These are phyloP conservation scores for Microvelia longipes DNA, from an alignment of 1,140 invertebrate genomes.

Conservation along the genomic window DNA sequence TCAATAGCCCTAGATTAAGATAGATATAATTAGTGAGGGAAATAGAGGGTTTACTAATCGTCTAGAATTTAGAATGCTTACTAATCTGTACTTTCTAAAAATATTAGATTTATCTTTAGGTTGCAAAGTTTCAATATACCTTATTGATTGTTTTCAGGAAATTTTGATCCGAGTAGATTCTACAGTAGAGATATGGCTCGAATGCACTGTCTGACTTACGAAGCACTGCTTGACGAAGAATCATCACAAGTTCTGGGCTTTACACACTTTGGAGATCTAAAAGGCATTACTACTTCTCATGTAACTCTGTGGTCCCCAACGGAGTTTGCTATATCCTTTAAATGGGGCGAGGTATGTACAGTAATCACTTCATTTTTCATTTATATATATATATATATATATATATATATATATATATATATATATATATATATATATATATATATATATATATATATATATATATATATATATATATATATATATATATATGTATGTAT, in stretches of 20 bases:
- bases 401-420: no score
- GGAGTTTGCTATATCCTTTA: conserved; percentile 45
- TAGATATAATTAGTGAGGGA: no score
- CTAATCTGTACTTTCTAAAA: no score
- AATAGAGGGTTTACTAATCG: no score
- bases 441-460: conserved; percentile 5
- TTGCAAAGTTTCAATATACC: no score
- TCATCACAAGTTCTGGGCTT: conserved; percentile 52
- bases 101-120: no score
- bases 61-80: no score
- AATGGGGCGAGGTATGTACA: conserved; percentile 50
- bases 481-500: no score
- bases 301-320: conserved; percentile 48
- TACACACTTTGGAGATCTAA: conserved; percentile 46
- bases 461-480: background rate
- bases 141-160: conserved; percentile 32
- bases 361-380: no score
- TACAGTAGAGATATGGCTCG: conserved; percentile 47
- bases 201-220: conserved; percentile 49
- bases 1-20: no score
- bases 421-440: conserved; percentile 2
- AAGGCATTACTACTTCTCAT: conserved; percentile 39
- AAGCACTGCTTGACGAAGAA: conserved; percentile 54
- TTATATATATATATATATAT: no score
- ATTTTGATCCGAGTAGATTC: conserved; percentile 45